Percentiles rank a stretch among this genome's conserved stretches.
These are phyloP conservation scores for Eupristina koningsbergeri DNA, from an alignment of 1,140 invertebrate genomes.

Conservation along the genomic window DNA sequence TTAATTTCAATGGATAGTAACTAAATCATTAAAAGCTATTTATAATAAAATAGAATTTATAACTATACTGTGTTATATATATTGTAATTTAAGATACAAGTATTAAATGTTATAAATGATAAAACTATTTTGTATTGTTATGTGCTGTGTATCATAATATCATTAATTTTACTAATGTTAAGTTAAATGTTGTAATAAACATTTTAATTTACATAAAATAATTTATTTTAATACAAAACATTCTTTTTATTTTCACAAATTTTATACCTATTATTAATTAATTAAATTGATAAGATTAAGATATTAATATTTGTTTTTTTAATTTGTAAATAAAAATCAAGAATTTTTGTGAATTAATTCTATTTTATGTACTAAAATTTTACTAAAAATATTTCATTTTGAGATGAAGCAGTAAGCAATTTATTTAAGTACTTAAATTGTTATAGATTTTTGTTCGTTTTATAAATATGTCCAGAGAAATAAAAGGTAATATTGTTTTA, in stretches of 20 bases:
- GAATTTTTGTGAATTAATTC: too few species aligned
- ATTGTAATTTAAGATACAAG: background rate
- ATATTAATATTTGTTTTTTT: too few species aligned
- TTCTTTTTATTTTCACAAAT: constrained; percentile 9
- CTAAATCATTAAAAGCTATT: background rate
- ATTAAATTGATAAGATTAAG: too few species aligned
- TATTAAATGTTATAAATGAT: background rate
- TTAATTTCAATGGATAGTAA: background rate
- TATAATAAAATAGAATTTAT: background rate
- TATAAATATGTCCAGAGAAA: too few species aligned
- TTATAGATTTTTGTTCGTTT: too few species aligned
- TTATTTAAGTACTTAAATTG: too few species aligned
- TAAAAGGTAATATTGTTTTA: too few species aligned
- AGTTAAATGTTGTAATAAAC: constrained; percentile 1
- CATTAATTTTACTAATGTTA: background rate
- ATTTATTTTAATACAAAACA: constrained; percentile 13
- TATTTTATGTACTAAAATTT: too few species aligned
- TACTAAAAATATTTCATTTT: too few species aligned
- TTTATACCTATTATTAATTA: background rate
- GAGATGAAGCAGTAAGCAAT: too few species aligned
- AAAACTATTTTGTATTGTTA: constrained; percentile 16
- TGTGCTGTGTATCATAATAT: background rate
- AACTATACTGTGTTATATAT: background rate
- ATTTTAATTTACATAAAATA: constrained; percentile 22
- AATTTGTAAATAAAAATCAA: too few species aligned